Percentiles rank a stretch among this genome's conserved stretches.
phyloP scores from a whole-genome alignment of 2,113 vertebrate genomes.

The Psophia crepitans region DNA sequence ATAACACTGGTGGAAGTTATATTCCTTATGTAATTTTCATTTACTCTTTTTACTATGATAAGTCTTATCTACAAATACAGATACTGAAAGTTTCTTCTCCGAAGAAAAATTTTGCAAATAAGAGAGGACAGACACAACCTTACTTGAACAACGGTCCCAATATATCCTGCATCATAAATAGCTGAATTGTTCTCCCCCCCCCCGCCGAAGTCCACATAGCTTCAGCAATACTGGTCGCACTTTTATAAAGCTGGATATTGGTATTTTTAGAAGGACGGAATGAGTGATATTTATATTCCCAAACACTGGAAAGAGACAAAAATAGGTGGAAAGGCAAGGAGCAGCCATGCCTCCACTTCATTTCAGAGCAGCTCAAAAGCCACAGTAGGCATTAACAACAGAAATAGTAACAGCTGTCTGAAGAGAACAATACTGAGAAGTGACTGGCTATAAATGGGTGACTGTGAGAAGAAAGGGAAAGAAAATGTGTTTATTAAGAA shows the following conservation, averaged over 20 bases:
- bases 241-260: not conserved
- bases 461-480: not conserved
- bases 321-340: not conserved
- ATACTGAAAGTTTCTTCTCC: not conserved
- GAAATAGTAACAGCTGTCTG: constrained; percentile 22
- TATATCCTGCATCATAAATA: not conserved
- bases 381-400: constrained; percentile 5
- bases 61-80: not conserved
- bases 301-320: not conserved
- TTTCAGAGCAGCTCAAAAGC: constrained; percentile 3
- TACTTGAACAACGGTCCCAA: not conserved
- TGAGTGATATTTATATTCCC: not conserved
- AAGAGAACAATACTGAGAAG: not conserved
- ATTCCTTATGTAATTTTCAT: not conserved
- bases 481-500: not conserved
- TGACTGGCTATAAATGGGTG: not conserved
- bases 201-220: not conserved
- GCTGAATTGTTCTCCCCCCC: not conserved
- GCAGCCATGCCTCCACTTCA: not conserved
- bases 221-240: not conserved
- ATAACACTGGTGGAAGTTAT: not conserved
- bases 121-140: not conserved
- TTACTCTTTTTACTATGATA: not conserved
- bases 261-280: not conserved
- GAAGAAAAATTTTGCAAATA: not conserved